Percentiles rank a stretch among this genome's conserved stretches.
These are phyloP conservation scores for Nerophis ophidion DNA, from an alignment of 2,113 vertebrate species.

Conservation along the genomic window DNA sequence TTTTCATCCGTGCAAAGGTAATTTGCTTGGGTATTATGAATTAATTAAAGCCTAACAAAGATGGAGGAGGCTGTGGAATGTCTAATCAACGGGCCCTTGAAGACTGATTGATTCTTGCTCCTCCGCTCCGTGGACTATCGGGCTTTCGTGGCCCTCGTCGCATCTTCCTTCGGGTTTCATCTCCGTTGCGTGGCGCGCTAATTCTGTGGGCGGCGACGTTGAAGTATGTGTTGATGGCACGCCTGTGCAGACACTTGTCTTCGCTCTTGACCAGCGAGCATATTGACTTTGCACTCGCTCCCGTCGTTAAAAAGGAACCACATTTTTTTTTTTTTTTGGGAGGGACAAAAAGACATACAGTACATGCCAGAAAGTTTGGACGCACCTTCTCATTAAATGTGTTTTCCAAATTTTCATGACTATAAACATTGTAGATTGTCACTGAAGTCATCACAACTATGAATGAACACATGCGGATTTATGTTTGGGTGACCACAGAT, in stretches of 20 bases:
- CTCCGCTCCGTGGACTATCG: slow-evolving; percentile 38
- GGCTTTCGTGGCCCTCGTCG: slow-evolving; percentile 38
- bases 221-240: not conserved
- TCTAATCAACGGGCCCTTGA: slow-evolving; percentile 71
- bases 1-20: slow-evolving; percentile 78
- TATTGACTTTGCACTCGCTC: not conserved
- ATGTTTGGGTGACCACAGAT: too few relatives aligned
- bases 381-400: too few relatives aligned
- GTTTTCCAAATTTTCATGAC: too few relatives aligned
- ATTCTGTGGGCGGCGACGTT: slow-evolving; percentile 8
- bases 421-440: too few relatives aligned
- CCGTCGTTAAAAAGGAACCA: not conserved
- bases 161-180: slow-evolving; percentile 15
- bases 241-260: not conserved
- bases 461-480: too few relatives aligned
- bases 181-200: not conserved
- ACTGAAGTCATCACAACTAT: too few relatives aligned
- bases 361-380: too few relatives aligned
- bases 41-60: slow-evolving; percentile 81
- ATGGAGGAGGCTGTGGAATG: slow-evolving; percentile 73
- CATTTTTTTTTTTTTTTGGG: not conserved
- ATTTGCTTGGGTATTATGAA: slow-evolving; percentile 82
- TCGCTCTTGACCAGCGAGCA: not conserved
- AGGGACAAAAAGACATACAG: too few relatives aligned
- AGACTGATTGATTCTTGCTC: slow-evolving; percentile 68